phyloP scores from a whole-genome alignment of 1,140 invertebrate genomes.

The Drosophila pseudoobscura region DNA sequence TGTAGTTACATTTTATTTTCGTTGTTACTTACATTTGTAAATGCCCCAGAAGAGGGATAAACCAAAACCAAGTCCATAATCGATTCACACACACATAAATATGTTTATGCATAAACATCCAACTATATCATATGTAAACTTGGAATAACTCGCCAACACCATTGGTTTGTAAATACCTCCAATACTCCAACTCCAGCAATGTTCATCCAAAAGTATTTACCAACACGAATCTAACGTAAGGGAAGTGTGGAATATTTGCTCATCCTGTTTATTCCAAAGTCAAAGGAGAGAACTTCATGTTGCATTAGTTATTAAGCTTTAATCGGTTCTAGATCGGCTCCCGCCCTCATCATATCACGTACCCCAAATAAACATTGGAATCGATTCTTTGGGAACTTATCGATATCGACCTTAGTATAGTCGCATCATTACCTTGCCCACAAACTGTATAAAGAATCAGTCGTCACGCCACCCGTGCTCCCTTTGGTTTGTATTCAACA shows the following conservation, averaged over 20 bases:
- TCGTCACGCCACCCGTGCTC: constrained; percentile 30
- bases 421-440: constrained; percentile 31
- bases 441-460: constrained; percentile 53
- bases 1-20: constrained; percentile 72
- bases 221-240: constrained; percentile 18
- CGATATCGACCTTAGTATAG: constrained; percentile 49
- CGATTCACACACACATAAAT: constrained; percentile 29
- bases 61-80: constrained; percentile 4
- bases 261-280: constrained; percentile 72
- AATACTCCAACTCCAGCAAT: constrained; percentile 6
- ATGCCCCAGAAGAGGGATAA: constrained; percentile 42
- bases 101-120: constrained; percentile 15
- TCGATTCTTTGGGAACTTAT: constrained; percentile 24
- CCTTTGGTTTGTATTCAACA: constrained; percentile 67
- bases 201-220: constrained; percentile 41
- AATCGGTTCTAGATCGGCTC: constrained; percentile 33
- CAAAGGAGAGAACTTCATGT: constrained; percentile 39
- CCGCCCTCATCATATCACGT: constrained; percentile 60
- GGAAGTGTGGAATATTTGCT: constrained; percentile 70
- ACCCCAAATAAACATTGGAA: constrained; percentile 37
- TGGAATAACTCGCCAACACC: constrained; percentile 44
- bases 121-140: constrained; percentile 49
- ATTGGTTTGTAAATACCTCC: constrained; percentile 43
- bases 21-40: constrained; percentile 80
- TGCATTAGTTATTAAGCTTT: constrained; percentile 54